Evolutionary conservation across 1,140 invertebrate species (phyloP), one percentile per base, ranked within the genome.

Genomic region (Araneus ventricosus): DNA sequence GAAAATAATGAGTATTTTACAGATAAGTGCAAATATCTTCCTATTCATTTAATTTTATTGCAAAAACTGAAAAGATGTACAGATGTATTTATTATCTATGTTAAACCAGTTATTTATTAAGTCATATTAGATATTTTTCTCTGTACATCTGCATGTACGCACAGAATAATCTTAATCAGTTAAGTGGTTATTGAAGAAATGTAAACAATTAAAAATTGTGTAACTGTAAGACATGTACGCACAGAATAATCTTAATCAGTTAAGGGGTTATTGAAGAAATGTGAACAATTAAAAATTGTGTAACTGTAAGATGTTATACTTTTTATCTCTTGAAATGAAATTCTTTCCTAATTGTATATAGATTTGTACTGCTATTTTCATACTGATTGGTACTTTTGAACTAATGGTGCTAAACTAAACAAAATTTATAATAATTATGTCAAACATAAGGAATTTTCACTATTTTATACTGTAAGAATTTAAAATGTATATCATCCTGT

Each of bases 281-380:
- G 34, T 34, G 37, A 75, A 37, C 27, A n/a, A 52, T 14, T 52
- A 14, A 52, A 34, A 70, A 70, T 30, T 70, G 6, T 34, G 4
- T 70, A 70, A 70, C 7, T 27, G 14, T 30, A 70, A 70, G 20
- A 75, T 34, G 70, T 4, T 67, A 67, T 8, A 67, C 45, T 75
- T 75, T 37, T 75, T 37, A 75, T 75, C 70, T 75, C 3, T 27
- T 27, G 30, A 34, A 3, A 22, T 75, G 30, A 75, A 75, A 17
- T 75, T 75, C 20, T 75, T 37, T 75, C 20, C 30, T 75, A 22
- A 20, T 34, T 34, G 70, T 75, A 75, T 34, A 75, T 75, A 75
- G 70, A 75, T 75, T 75, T 75, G 10, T 75, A 75, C 27, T 75
- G 70, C 30, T 75, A 75, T 75, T 67, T 67, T 75, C 70, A 37